Evolutionary conservation across 2,113 vertebrate genomes (phyloP).

Genomic region (Ophthalmolycus amberensis): DNA sequence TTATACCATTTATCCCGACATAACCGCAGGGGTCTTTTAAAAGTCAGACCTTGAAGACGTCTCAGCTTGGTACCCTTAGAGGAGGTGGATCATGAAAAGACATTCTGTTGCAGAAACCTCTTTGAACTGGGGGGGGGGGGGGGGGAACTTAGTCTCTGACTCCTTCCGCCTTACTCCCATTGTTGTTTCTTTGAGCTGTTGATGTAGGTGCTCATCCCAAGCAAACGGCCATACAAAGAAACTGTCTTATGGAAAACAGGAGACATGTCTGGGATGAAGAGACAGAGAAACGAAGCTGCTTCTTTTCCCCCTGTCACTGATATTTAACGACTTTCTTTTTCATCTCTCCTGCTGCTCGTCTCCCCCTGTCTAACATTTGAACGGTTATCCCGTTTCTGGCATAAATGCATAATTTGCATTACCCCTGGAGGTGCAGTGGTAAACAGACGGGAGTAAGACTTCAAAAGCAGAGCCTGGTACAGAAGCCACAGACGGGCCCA

Average conservation of each 20-base stretch:
- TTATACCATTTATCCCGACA: constrained; percentile 43
- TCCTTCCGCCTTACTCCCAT: constrained; percentile 29
- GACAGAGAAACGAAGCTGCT: constrained; percentile 35
- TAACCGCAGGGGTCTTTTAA: constrained; percentile 53
- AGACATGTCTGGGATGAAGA: constrained; percentile 53
- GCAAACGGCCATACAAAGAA: constrained; percentile 64
- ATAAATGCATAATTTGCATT: constrained; percentile 57
- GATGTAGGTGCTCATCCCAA: constrained; percentile 37
- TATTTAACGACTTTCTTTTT: constrained; percentile 67
- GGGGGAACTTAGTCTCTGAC: constrained; percentile 19
- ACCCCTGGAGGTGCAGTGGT: constrained; percentile 40
- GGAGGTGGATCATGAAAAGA: constrained; percentile 60
- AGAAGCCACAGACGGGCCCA: constrained; percentile 70
- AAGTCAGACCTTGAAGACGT: constrained; percentile 67
- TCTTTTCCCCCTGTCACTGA: constrained; percentile 64
- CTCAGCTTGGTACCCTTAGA: constrained; percentile 48
- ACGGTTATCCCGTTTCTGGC: constrained; percentile 3
- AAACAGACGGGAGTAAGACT: constrained; percentile 60
- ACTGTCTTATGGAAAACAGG: constrained; percentile 56
- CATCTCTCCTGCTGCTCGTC: constrained; percentile 40
- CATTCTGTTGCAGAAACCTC: constrained; percentile 42
- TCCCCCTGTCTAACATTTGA: constrained; percentile 39
- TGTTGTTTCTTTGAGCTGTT: constrained; percentile 45
- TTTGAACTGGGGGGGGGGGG: constrained; percentile 44
- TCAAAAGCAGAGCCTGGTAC: constrained; percentile 59